These are phyloP conservation scores for Drosophila kanapiae DNA, from an alignment of 1,140 invertebrate species.

Conservation along the genomic window DNA sequence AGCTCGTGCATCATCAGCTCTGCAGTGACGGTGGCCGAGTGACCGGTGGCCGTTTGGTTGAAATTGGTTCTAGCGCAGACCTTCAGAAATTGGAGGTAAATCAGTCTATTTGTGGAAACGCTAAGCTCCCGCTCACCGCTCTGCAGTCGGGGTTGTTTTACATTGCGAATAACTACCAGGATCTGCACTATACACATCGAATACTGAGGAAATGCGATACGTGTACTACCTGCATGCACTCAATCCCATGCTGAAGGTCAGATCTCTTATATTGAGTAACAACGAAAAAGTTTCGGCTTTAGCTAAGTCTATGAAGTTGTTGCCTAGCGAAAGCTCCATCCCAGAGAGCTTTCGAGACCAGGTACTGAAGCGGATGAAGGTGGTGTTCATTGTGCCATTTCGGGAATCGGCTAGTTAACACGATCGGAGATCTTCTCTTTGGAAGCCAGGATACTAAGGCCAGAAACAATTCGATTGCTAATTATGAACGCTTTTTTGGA, in stretches of 20 bases:
- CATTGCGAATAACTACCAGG: slow-evolving; percentile 95
- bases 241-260: slow-evolving; percentile 96
- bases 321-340: slow-evolving; percentile 86
- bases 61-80: slow-evolving; percentile 24
- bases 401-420: slow-evolving; percentile 94
- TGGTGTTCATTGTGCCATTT: slow-evolving; percentile 97
- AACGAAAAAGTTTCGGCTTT: slow-evolving; percentile 90
- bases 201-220: slow-evolving; percentile 93
- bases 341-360: slow-evolving; percentile 96
- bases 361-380: slow-evolving; percentile 96
- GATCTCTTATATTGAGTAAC: slow-evolving; percentile 92
- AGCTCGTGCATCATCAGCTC: slow-evolving; percentile 13
- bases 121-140: slow-evolving; percentile 86
- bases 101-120: slow-evolving; percentile 36
- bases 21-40: slow-evolving; percentile 44
- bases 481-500: slow-evolving; percentile 94
- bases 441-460: slow-evolving; percentile 83
- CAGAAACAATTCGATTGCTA: slow-evolving; percentile 88
- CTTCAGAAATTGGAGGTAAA: slow-evolving; percentile 60
- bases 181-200: slow-evolving; percentile 93
- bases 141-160: slow-evolving; percentile 93
- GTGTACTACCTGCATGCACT: slow-evolving; percentile 95
- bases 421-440: slow-evolving; percentile 90
- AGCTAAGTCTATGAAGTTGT: slow-evolving; percentile 71
- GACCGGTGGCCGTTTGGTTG: no score